A percentile compares a stretch with the other conserved stretches of the same genome.
These are phyloP conservation scores for Lasaia peninsularis DNA, from an alignment of 1,140 invertebrate genomes.

Conservation along the genomic window DNA sequence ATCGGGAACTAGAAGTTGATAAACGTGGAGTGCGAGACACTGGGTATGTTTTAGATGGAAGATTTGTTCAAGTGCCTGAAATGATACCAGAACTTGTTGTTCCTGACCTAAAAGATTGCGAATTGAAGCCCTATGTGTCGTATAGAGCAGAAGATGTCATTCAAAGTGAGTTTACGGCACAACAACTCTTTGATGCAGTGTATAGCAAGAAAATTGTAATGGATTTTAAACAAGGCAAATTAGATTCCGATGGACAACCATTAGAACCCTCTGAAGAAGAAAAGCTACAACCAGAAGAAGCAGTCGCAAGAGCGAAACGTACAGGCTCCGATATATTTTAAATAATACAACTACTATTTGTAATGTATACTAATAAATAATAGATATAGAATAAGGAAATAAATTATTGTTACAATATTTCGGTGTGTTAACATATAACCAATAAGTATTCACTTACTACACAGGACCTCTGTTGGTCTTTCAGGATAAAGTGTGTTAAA, in stretches of 20 bases:
- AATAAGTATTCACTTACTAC: too few relatives aligned
- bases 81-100: conserved; percentile 95
- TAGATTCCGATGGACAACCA: conserved; percentile 83
- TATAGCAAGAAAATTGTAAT: conserved; percentile 89
- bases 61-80: conserved; percentile 86
- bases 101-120: conserved; percentile 88
- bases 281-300: conserved; percentile 84
- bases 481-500: too few relatives aligned
- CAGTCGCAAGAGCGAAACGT: conserved; percentile 81
- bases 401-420: conserved; percentile 11
- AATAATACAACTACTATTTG: conserved; percentile 8
- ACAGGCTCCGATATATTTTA: conserved; percentile 89
- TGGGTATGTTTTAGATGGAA: conserved; percentile 78
- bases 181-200: conserved; percentile 90
- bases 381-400: conserved; percentile 11
- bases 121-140: conserved; percentile 95
- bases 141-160: conserved; percentile 86
- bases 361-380: not conserved
- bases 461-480: too few relatives aligned
- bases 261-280: conserved; percentile 85
- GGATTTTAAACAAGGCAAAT: conserved; percentile 85
- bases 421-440: too few relatives aligned
- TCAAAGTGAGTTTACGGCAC: conserved; percentile 88
- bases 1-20: conserved; percentile 80
- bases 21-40: conserved; percentile 82